Evolutionary conservation across 2,888 invertebrate genomes (phyloP), one percentile per base, ranked within the genome.

Genomic region (Apotomis betuletana): DNA sequence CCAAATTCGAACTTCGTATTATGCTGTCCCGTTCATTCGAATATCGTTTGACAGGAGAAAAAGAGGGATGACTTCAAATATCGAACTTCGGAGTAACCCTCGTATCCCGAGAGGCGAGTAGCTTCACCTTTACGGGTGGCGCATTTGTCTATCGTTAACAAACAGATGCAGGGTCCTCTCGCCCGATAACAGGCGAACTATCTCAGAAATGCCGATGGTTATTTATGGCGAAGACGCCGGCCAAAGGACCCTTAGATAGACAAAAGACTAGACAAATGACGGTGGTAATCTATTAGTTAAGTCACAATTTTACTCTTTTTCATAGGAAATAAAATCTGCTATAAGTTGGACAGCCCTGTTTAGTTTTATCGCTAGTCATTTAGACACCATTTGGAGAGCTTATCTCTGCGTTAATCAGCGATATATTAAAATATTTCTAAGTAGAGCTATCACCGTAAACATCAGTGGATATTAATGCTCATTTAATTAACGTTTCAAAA

Each of bases 261-360:
- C 91, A 91, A 92, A 92, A 88, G 88, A 84, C 82, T 84, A 87
- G 90, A 92, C 91, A 92, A 92, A 92, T 91, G 89, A 87, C 83
- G 82, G 78, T 86, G 91, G 90, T 91, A 90, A 91, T 88, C 87
- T 84, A 75, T 78, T 77, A 84, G 84, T 87, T 83, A 83, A 80
- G 57, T 71, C 64, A 70, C 67, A 62, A 58, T 62, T 58, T 52
- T 57, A 67, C 52, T 68, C 52, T 78, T 80, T 76, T 74, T 70
- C 75, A 65, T 55, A 73, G 73, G 71, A 65, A 65, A 70, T 60
- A 77, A 80, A 83, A 82, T 82, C 80, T 46, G 67, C 72, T 52
- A 52, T 36, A 12, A n/a, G 13, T 27, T 27, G 27, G 27, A 27
- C 13, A 60, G 44, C n/a, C 49, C 36, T 70, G 55, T 70, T 54